Conservation (phyloP, 2,888 invertebrate species). For the Conchocele bisecta region DNA sequence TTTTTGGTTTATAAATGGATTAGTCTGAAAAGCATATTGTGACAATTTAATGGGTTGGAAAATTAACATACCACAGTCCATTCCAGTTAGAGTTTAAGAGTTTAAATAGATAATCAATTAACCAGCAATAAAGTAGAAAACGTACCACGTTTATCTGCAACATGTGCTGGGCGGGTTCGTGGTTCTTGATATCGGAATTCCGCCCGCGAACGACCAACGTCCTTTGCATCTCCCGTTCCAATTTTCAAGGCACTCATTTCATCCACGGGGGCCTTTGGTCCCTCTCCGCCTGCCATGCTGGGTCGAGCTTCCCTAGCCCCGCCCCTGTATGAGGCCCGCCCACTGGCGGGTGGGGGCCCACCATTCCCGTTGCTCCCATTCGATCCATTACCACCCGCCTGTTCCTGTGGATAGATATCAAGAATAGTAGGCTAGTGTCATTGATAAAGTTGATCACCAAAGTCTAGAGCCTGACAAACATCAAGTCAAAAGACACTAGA, state of each 20-base stretch:
- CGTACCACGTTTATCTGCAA: conserved; percentile 67
- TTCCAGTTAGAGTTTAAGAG: too few relatives aligned
- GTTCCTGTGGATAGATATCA: too few relatives aligned
- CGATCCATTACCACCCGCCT: too few relatives aligned
- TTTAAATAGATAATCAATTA: too few relatives aligned
- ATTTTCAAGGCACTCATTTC: conserved; percentile 62
- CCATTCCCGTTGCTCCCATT: too few relatives aligned
- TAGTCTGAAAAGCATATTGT: too few relatives aligned
- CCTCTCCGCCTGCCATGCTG: conserved; percentile 64
- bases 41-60: too few relatives aligned
- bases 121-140: background rate
- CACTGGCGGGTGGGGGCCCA: conserved; percentile 69
- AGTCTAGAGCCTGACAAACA: too few relatives aligned
- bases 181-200: conserved; percentile 56
- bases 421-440: too few relatives aligned
- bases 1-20: too few relatives aligned
- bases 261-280: conserved; percentile 55
- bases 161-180: conserved; percentile 67
- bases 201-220: conserved; percentile 27
- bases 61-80: background rate
- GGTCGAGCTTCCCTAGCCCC: conserved; percentile 70
- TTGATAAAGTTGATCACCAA: too few relatives aligned
- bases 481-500: too few relatives aligned
- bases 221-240: conserved; percentile 59
- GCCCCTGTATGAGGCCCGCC: conserved; percentile 74